phyloP scores from a whole-genome alignment of 2,113 vertebrate species.

The Motacilla tschutschensis region DNA sequence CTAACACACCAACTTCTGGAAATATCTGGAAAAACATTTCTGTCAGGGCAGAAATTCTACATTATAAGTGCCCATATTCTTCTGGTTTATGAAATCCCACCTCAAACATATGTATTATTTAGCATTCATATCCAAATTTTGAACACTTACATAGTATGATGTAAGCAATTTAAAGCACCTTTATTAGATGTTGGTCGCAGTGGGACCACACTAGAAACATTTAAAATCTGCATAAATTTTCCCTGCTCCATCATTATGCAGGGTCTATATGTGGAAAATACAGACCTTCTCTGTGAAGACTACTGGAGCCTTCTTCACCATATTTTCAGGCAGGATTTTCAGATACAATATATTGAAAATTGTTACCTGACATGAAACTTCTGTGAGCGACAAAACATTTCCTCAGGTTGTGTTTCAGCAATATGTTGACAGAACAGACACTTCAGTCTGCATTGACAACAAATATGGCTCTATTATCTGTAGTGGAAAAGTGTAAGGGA shows the following conservation, averaged over 20 bases:
- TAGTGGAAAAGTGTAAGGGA: not conserved
- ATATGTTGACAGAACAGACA: constrained; percentile 12
- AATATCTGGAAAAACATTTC: not conserved
- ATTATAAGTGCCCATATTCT: not conserved
- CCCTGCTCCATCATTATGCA: not conserved
- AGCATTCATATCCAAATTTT: not conserved
- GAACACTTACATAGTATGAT: not conserved
- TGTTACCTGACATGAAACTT: not conserved
- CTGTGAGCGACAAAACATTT: not conserved
- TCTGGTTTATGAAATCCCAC: not conserved
- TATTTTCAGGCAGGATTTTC: constrained; percentile 15
- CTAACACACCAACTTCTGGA: not conserved
- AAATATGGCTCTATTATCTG: not conserved
- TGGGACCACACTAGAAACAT: not conserved
- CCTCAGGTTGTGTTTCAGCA: constrained; percentile 30
- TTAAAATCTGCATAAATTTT: not conserved
- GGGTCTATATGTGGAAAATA: not conserved
- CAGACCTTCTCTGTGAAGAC: not conserved
- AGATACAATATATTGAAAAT: constrained; percentile 6
- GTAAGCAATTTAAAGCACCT: not conserved
- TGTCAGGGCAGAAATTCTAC: not conserved
- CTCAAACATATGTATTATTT: not conserved
- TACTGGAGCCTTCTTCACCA: not conserved
- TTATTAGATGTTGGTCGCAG: not conserved
- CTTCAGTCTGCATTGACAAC: not conserved